Conservation (phyloP, 2,113 vertebrate species). For the Plecturocebus donacophilus region DNA sequence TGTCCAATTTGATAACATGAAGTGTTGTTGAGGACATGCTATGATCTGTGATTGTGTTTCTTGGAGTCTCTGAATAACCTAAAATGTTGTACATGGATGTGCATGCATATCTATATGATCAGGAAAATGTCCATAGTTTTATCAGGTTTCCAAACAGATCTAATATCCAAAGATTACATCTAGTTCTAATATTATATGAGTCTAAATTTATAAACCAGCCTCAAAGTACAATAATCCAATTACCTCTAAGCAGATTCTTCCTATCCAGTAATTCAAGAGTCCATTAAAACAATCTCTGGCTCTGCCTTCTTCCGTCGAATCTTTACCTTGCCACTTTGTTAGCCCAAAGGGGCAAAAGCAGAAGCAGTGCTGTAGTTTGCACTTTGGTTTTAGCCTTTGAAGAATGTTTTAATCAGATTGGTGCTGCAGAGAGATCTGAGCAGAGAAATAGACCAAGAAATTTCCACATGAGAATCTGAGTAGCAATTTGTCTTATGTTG, state of each 20-base stretch:
- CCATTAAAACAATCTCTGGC: no score
- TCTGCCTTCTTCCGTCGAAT: neutral
- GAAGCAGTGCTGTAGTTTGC: neutral
- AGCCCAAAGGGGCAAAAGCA: neutral
- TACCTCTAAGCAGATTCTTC: neutral
- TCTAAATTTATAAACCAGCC: neutral
- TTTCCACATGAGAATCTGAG: neutral
- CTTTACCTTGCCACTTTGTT: neutral
- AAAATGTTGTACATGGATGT: neutral
- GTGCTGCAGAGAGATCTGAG: neutral
- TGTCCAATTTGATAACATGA: neutral
- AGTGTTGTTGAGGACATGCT: neutral
- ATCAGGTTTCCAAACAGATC: neutral
- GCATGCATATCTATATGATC: neutral
- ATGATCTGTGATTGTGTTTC: neutral
- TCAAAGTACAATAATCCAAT: neutral
- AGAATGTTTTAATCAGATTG: neutral
- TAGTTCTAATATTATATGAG: neutral
- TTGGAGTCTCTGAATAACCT: neutral
- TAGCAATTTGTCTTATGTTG: neutral
- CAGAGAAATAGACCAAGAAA: neutral
- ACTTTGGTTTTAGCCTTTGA: neutral
- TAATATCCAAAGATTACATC: neutral
- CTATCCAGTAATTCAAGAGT: neutral
- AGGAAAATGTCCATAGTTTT: neutral